Conservation (phyloP, 37 sponge, comb jelly and placozoan genomes). For the Crambe crambe region DNA sequence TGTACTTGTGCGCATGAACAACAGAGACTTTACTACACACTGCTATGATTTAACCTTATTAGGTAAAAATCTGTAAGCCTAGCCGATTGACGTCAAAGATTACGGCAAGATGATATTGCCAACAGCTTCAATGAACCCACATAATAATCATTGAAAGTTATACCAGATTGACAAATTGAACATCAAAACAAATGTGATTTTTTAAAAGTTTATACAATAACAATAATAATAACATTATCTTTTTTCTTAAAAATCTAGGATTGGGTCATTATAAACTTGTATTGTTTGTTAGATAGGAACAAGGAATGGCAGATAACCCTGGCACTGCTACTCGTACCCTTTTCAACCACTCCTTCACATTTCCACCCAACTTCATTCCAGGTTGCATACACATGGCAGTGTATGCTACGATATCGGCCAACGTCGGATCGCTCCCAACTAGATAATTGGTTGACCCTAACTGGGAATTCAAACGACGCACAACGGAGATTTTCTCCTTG, state of each 20-base stretch:
- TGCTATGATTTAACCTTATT: not conserved
- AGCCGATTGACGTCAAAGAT: no score
- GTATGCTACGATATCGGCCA: slow-evolving; percentile 72
- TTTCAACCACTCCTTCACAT: slow-evolving; percentile 71
- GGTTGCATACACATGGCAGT: slow-evolving; percentile 19
- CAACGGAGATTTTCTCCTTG: slow-evolving; percentile 59
- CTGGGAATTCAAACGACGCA: slow-evolving; percentile 60
- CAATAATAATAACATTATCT: no score
- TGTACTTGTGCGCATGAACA: no score
- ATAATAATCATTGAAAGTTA: no score
- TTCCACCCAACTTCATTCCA: slow-evolving; percentile 48
- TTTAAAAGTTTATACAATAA: not conserved
- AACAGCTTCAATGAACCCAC: no score
- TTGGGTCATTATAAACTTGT: no score
- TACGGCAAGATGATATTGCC: not conserved
- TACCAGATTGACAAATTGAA: not conserved
- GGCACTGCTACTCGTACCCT: slow-evolving; percentile 1
- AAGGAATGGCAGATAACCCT: slow-evolving; percentile 15
- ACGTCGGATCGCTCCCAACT: slow-evolving; percentile 40
- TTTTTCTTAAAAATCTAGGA: no score
- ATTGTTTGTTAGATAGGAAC: no score
- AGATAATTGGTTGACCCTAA: slow-evolving; percentile 52
- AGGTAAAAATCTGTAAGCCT: not conserved
- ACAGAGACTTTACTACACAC: not conserved
- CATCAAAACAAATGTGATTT: slow-evolving; percentile 1